Conservation (phyloP, 2,797 vertebrate species). For the Enteromius afrohamiltoni region DNA sequence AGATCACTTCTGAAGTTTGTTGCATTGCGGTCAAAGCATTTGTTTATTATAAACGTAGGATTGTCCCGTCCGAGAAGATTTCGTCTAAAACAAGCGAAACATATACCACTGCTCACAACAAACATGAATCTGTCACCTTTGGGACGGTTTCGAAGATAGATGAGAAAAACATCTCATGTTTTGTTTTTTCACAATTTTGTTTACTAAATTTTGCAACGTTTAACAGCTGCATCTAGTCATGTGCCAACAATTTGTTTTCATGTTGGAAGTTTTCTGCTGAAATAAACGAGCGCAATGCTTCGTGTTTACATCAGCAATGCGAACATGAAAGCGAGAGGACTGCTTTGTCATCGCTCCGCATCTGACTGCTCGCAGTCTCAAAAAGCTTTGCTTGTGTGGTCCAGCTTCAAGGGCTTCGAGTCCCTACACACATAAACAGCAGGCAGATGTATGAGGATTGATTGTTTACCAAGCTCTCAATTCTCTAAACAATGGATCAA, state of each 20-base stretch:
- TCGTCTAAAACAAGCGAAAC: neutral
- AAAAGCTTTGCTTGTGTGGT: slow-evolving; percentile 76
- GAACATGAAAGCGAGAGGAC: slow-evolving; percentile 8
- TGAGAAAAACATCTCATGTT: neutral
- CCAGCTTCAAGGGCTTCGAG: slow-evolving; percentile 75
- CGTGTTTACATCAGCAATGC: neutral
- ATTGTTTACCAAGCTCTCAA: slow-evolving; percentile 69
- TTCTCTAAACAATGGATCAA: slow-evolving; percentile 80
- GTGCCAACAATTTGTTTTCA: slow-evolving; percentile 1
- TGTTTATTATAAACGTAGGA: neutral
- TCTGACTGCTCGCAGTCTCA: slow-evolving; percentile 70
- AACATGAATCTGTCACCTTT: neutral
- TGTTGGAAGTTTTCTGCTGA: slow-evolving; percentile 1
- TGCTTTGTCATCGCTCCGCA: slow-evolving; percentile 8
- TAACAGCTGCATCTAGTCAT: slow-evolving; percentile 16
- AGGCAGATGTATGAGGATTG: slow-evolving; percentile 48
- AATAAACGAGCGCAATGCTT: neutral
- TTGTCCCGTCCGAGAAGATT: neutral
- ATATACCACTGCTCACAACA: neutral
- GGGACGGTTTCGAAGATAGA: neutral
- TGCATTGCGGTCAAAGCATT: neutral
- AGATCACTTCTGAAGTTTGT: neutral
- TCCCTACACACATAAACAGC: slow-evolving; percentile 80
- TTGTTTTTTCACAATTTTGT: neutral
- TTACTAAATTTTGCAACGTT: neutral